Percentiles rank a stretch among this genome's conserved stretches.
phyloP scores from a whole-genome alignment of 1,140 invertebrate species.

The Battus philenor region DNA sequence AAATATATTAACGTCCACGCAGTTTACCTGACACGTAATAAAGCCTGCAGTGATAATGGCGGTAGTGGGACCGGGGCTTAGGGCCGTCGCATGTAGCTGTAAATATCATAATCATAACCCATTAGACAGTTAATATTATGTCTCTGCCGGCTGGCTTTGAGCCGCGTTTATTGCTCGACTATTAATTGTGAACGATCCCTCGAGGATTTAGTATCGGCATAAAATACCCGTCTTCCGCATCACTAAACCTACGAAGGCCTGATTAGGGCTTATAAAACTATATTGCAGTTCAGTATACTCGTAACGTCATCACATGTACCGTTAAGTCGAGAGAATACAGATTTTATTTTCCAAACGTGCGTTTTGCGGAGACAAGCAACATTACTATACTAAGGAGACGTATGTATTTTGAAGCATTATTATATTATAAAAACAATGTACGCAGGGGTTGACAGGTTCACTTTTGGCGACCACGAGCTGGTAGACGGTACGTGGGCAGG shows the following conservation, averaged over 20 bases:
- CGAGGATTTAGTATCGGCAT: slow-evolving; percentile 33
- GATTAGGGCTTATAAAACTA: slow-evolving; percentile 19
- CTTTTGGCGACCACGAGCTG: not conserved
- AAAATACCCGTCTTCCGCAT: slow-evolving; percentile 25
- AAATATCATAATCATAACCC: slow-evolving; percentile 73
- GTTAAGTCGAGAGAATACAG: not conserved
- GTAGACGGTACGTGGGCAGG: too few relatives aligned
- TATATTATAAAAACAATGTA: too few relatives aligned
- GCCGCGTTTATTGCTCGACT: slow-evolving; percentile 44
- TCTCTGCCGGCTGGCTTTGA: slow-evolving; percentile 63
- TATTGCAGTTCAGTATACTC: slow-evolving; percentile 6
- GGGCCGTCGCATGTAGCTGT: slow-evolving; percentile 48
- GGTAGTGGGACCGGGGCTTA: slow-evolving; percentile 39
- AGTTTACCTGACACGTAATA: not conserved
- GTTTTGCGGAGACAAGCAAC: too few relatives aligned
- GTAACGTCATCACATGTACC: not conserved
- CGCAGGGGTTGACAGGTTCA: too few relatives aligned
- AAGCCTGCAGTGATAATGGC: not conserved
- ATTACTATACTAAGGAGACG: too few relatives aligned
- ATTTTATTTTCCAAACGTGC: not conserved
- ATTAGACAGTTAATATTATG: slow-evolving; percentile 64
- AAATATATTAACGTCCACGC: not conserved
- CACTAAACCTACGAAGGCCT: slow-evolving; percentile 15
- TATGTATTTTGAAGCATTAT: too few relatives aligned
- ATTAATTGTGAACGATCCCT: slow-evolving; percentile 57